phyloP scores from a whole-genome alignment of 1,140 invertebrate genomes.

The Forficula auricularia region DNA sequence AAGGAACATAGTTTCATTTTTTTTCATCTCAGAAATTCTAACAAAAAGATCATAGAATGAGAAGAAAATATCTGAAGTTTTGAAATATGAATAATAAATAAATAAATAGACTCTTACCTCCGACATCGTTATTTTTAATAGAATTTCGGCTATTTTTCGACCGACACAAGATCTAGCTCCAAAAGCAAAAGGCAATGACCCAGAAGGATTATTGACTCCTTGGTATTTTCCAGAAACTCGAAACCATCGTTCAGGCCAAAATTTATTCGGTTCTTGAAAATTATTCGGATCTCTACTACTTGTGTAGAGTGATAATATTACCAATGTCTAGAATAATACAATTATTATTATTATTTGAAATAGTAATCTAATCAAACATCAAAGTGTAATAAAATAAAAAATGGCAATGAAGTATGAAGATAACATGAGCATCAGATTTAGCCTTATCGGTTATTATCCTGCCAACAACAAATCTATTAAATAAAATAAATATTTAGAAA shows the following conservation, averaged over 20 bases:
- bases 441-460: too few species aligned
- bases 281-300: conserved; percentile 48
- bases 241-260: conserved; percentile 62
- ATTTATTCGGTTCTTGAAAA: conserved; percentile 48
- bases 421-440: too few species aligned
- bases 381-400: too few species aligned
- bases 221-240: conserved; percentile 27
- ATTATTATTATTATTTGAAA: too few species aligned
- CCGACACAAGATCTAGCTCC: conserved; percentile 69
- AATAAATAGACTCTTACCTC: conserved; percentile 40
- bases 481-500: too few species aligned
- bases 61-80: neutral
- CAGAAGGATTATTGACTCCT: conserved; percentile 36
- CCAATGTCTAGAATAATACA: conserved; percentile 39
- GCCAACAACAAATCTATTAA: too few species aligned
- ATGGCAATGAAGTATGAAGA: too few species aligned
- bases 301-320: conserved; percentile 66
- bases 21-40: neutral
- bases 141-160: conserved; percentile 53
- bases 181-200: conserved; percentile 65
- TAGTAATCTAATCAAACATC: too few species aligned
- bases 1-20: neutral
- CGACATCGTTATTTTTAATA: conserved; percentile 44
- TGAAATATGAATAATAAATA: neutral
- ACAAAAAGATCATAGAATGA: too few species aligned